Base-by-base conservation (phyloP, 2,888 invertebrate species). In the Xestia rhomboidea region DNA sequence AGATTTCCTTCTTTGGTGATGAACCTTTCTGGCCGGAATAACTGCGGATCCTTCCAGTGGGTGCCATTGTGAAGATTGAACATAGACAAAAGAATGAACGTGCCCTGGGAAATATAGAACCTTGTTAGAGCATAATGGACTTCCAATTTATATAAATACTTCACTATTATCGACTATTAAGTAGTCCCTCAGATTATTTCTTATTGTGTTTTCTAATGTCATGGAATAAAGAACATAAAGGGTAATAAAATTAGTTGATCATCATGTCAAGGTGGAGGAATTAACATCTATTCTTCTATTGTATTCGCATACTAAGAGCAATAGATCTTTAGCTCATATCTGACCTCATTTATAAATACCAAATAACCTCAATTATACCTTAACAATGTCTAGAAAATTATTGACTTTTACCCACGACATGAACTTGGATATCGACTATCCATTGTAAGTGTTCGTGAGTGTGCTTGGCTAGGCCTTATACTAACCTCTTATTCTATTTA, bases 1-100 rank as follows among this genome's bases (percentile, higher is more conserved):
- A 97, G 92, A 86, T 97, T 97, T 21, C 97, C 97, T 38, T 97
- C 95, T 76, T 95, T 87, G 85, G 95, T 96, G 63, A 98, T 91
- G 93, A 98, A 98, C 68, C 98, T 95, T 87, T 98, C 97, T 0
- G 98, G 98, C 11, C 95, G 93, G 90, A 98, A 98, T 68, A 90
- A 91, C 0, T 96, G 87, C 0, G 98, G 97, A 72, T 97, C 96
- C 27, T 96, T 95, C 98, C 98, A 98, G 83, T 94, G 91, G 41
- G 89, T 84, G 69, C 98, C 97, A 91, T 97, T 97, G 87, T 98
- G 97, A 0, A 97, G 95, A 77, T 97, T 97, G 87, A 97, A 95
- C 74, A 97, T 93, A 79, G 97, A 97, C 1, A 98, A 94, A 64
- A 98, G 91, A 63, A 98, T 90, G 11, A 97, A 95, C 0, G 98